These are phyloP conservation scores for Timema cristinae DNA, from an alignment of 2,888 invertebrate species.

Conservation along the genomic window DNA sequence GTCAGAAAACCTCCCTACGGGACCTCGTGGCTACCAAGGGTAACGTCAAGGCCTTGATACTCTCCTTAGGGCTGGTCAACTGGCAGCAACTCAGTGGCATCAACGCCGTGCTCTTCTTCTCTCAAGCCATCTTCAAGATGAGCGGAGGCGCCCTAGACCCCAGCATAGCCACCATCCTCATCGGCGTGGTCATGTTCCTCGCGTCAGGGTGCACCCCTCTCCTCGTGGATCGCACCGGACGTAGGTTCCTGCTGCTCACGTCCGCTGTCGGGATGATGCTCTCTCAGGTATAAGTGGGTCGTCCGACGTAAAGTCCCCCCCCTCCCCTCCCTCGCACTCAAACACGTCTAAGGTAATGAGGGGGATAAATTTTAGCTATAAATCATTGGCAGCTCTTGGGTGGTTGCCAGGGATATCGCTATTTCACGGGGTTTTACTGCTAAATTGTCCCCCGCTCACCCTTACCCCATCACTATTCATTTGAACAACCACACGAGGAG, in stretches of 20 bases:
- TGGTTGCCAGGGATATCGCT: no score
- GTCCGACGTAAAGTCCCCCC: no score
- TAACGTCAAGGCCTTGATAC: slow-evolving; percentile 71
- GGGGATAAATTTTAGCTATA: no score
- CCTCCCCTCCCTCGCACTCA: no score
- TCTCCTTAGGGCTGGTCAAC: slow-evolving; percentile 66
- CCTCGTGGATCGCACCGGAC: slow-evolving; percentile 73
- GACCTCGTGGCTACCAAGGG: slow-evolving; percentile 62
- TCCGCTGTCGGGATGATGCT: slow-evolving; percentile 66
- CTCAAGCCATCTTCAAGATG: slow-evolving; percentile 56
- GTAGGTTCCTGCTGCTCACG: slow-evolving; percentile 65
- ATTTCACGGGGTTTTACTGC: no score
- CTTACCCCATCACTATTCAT: no score
- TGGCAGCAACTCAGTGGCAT: slow-evolving; percentile 84
- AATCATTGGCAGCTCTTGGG: no score
- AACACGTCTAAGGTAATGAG: no score
- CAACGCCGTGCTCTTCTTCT: slow-evolving; percentile 76
- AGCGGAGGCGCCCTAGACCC: background rate
- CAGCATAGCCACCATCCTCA: slow-evolving; percentile 52
- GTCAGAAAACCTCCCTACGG: slow-evolving; percentile 41
- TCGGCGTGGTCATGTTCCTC: slow-evolving; percentile 67
- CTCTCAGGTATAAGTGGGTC: slow-evolving; percentile 2
- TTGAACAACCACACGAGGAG: no score
- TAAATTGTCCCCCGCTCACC: no score
- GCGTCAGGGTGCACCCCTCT: slow-evolving; percentile 54